These are phyloP conservation scores for Lichenostomus cassidix DNA, from an alignment of 2,113 vertebrate species.

Conservation along the genomic window DNA sequence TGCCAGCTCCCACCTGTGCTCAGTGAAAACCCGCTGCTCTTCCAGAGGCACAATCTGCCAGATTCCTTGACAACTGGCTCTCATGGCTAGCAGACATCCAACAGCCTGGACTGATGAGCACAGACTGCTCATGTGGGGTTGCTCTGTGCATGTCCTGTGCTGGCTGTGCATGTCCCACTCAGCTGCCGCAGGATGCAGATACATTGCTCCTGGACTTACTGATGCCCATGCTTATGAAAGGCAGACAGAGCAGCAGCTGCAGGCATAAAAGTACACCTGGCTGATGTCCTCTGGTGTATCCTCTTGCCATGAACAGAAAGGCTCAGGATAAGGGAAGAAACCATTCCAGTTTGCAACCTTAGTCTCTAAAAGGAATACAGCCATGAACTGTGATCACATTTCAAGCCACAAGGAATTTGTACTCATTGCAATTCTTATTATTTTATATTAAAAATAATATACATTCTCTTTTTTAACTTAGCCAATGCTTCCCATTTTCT, in stretches of 20 bases:
- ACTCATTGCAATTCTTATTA: not conserved
- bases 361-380: not conserved
- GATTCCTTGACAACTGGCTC: not conserved
- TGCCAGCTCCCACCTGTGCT: not conserved
- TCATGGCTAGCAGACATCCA: not conserved
- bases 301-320: not conserved
- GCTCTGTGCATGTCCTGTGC: not conserved
- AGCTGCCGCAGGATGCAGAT: not conserved
- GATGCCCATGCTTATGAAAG: not conserved
- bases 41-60: not conserved
- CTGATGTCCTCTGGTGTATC: not conserved
- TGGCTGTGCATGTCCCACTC: rapidly evolving
- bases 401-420: not conserved
- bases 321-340: not conserved
- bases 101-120: not conserved
- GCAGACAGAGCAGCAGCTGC: not conserved
- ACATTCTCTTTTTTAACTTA: not conserved
- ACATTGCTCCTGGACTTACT: not conserved
- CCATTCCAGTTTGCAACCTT: not conserved
- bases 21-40: not conserved
- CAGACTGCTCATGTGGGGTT: rapidly evolving
- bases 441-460: not conserved
- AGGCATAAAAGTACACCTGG: not conserved
- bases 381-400: not conserved
- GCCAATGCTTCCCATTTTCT: not conserved